Evolutionary conservation across 2,797 vertebrate genomes (phyloP).

Genomic region (Periparus ater): DNA sequence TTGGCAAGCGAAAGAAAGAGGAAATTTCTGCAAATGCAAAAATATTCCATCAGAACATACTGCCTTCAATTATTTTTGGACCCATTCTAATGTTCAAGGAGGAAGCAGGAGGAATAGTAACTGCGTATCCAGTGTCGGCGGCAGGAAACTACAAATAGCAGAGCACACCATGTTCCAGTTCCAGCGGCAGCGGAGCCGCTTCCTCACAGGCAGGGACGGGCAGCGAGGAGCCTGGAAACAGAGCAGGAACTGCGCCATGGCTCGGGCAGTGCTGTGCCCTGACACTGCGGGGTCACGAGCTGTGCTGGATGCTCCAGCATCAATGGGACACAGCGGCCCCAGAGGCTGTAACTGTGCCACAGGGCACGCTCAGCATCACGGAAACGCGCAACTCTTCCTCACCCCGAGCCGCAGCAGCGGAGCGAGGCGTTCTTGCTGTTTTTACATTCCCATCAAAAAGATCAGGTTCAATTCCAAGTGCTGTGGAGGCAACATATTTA

Average conservation of each 20-base stretch:
- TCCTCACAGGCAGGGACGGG: conserved; percentile 22
- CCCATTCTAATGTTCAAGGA: conserved; percentile 64
- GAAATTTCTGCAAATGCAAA: conserved; percentile 56
- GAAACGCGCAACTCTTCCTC: not conserved
- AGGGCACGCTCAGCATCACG: not conserved
- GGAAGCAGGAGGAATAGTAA: conserved; percentile 68
- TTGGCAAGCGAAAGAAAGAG: conserved; percentile 10
- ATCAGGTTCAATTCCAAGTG: not conserved
- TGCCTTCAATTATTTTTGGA: conserved; percentile 74
- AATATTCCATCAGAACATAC: conserved; percentile 58
- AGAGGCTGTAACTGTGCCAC: not conserved
- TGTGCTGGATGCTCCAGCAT: not conserved
- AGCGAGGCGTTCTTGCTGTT: not conserved
- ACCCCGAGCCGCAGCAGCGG: not conserved
- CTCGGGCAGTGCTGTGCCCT: not conserved
- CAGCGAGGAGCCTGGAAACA: not conserved
- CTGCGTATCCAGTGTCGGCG: conserved; percentile 52
- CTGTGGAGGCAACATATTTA: not conserved
- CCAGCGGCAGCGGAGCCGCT: conserved; percentile 22
- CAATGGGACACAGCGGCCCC: not conserved
- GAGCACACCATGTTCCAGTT: conserved; percentile 68
- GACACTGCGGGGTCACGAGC: not conserved
- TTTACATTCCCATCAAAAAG: not conserved
- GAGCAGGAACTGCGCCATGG: conserved; percentile 50
- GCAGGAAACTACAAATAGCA: conserved; percentile 67